Base-by-base conservation (phyloP, 1,140 invertebrate species). In the Ostrea edulis region DNA sequence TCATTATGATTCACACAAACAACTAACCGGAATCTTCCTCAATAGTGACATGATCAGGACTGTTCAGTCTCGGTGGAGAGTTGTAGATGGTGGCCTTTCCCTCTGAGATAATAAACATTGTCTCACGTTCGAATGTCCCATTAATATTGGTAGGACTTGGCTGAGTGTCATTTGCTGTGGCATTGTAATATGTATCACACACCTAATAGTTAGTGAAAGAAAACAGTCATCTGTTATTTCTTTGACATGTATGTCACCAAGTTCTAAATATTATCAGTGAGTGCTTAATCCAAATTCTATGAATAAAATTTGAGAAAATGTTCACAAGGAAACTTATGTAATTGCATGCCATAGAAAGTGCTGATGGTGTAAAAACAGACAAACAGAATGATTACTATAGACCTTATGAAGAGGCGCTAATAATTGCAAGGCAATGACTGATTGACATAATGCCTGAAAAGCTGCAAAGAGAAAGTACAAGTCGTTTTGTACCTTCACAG, bases 151-250 rank as follows among this genome's bases (percentile, higher is more conserved):
- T 77, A 35, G 9, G 68, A 25, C 55, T 62, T 62, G 55, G 12
- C n/a, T 22, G 9, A 14, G 68, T 77, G 14, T 77, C 68, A 77
- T 35, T 77, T 25, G 68, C 68, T 11, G 68, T 77, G 68, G 68
- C 68, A 77, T 77, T 77, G 44, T 83, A 83, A 12, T 53, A 25
- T 0, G 53, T 62, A 68, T 58, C 12, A 65, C 87, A 62, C 54
- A 90, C 89, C 85, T 84, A 88, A 86, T 44, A 90, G 85, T 88
- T 88, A 91, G 82, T 91, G 89, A 54, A 91, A 53, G 5, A 91
- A 82, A 35, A 51, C 83, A 25, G 62, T 68, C 25, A 35, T 86
- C 44, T 81, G 20, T 81, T 35, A 17, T 51, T 81, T 29, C 17
- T 14, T 51, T 51, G n/a, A 77, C 35, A 44, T 44, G 22, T 14